Conservation (phyloP, 2,888 invertebrate genomes). For the Drosophila mimica region DNA sequence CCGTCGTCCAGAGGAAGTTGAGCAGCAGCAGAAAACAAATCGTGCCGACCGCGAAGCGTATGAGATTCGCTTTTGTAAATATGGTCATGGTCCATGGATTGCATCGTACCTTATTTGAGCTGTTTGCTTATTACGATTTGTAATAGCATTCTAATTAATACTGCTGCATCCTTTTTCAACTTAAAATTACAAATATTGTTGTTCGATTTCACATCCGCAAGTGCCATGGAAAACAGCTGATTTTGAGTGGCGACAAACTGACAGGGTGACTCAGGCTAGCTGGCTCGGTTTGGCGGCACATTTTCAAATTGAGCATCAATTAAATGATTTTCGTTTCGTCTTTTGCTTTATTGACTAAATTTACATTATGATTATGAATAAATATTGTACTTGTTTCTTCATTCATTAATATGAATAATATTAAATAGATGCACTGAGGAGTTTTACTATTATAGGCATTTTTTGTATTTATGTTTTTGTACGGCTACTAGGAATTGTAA, state of each 20-base stretch:
- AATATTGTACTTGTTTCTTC: background rate
- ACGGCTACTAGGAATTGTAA: conserved; percentile 54
- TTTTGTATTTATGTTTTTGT: conserved; percentile 18
- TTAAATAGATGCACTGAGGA: background rate
- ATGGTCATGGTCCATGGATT: conserved; percentile 71
- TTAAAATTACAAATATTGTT: conserved; percentile 45
- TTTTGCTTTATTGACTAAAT: background rate
- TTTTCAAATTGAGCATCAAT: conserved; percentile 16
- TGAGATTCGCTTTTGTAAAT: conserved; percentile 73
- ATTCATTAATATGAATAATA: background rate
- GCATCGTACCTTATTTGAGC: conserved; percentile 64
- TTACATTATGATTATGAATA: background rate
- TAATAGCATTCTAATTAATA: conserved; percentile 53
- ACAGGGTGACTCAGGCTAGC: conserved; percentile 44
- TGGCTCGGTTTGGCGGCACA: conserved; percentile 26
- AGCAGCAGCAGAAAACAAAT: conserved; percentile 82
- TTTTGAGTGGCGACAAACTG: conserved; percentile 1
- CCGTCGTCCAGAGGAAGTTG: conserved; percentile 79
- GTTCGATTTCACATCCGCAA: conserved; percentile 47
- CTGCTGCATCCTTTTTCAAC: conserved; percentile 31
- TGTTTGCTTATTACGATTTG: conserved; percentile 27
- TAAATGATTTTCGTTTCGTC: background rate
- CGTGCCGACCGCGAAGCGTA: conserved; percentile 72
- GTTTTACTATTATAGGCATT: conserved; percentile 2
- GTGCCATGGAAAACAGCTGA: conserved; percentile 56